Evolutionary conservation across 1,140 invertebrate genomes (phyloP).

Genomic region (Dendroctonus ponderosae): DNA sequence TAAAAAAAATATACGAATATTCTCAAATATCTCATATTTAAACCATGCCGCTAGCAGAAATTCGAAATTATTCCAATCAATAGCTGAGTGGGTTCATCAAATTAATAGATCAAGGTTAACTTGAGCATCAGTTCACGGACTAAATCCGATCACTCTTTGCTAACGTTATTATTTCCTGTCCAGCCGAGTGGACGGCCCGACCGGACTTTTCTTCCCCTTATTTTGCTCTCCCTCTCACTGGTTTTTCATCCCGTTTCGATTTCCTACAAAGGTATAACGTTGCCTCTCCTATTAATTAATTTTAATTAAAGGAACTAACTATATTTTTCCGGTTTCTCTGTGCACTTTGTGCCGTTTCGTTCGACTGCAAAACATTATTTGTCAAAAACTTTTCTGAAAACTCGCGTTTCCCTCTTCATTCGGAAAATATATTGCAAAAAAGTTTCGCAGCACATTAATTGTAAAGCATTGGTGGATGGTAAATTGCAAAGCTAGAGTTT

Average conservation of each 20-base stretch:
- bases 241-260: conserved; percentile 14
- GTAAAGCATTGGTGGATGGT: neutral
- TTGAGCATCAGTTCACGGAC: no score
- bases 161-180: conserved; percentile 16
- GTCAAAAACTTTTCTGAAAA: conserved; percentile 20
- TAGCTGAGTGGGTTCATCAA: no score
- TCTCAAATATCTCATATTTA: no score
- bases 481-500: neutral
- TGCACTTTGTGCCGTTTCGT: conserved; percentile 14
- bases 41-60: no score
- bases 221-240: conserved; percentile 6
- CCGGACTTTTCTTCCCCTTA: conserved; percentile 15
- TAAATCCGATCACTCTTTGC: no score
- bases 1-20: no score
- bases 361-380: conserved; percentile 22
- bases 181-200: conserved; percentile 3
- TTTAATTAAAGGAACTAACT: conserved; percentile 25
- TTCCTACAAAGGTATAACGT: conserved; percentile 24
- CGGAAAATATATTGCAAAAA: conserved; percentile 13
- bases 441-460: conserved; percentile 16
- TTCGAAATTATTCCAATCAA: no score
- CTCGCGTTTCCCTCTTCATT: conserved; percentile 1
- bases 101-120: no score
- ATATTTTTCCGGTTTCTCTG: conserved; percentile 23
- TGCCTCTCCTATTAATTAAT: conserved; percentile 22